Evolutionary conservation across 2,113 vertebrate genomes (phyloP).

Genomic region (Lycaon pictus): DNA sequence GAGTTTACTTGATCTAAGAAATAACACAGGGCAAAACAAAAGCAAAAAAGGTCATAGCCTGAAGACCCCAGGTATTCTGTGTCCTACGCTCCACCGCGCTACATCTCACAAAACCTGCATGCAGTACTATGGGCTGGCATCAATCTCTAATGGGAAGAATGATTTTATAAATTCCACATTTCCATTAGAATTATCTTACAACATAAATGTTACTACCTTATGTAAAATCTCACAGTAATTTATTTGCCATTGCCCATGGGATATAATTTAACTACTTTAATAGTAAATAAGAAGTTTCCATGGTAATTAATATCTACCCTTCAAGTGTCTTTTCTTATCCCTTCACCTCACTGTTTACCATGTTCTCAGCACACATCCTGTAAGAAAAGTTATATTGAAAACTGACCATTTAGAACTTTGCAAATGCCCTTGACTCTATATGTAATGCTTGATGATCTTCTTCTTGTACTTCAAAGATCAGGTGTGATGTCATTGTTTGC

Average conservation of each 20-base stretch:
- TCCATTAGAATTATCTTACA: background rate
- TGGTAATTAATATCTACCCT: background rate
- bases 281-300: background rate
- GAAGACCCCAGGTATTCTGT: background rate
- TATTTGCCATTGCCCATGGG: background rate
- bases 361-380: background rate
- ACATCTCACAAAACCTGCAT: background rate
- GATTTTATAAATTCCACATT: background rate
- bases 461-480: background rate
- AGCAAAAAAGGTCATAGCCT: background rate
- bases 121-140: no score
- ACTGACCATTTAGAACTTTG: background rate
- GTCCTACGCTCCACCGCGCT: no score
- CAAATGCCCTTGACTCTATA: background rate
- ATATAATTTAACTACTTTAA: background rate
- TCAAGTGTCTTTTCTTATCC: background rate
- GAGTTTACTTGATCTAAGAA: background rate
- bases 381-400: background rate
- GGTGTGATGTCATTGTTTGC: background rate
- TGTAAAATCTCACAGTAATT: background rate
- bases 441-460: background rate
- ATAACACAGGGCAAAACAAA: background rate
- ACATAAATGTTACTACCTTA: background rate
- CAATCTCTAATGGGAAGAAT: background rate
- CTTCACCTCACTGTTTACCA: background rate